Evolutionary conservation across 1,140 invertebrate species (phyloP), one percentile per base, ranked within the genome.

Genomic region (Lutraria rhynchaena): DNA sequence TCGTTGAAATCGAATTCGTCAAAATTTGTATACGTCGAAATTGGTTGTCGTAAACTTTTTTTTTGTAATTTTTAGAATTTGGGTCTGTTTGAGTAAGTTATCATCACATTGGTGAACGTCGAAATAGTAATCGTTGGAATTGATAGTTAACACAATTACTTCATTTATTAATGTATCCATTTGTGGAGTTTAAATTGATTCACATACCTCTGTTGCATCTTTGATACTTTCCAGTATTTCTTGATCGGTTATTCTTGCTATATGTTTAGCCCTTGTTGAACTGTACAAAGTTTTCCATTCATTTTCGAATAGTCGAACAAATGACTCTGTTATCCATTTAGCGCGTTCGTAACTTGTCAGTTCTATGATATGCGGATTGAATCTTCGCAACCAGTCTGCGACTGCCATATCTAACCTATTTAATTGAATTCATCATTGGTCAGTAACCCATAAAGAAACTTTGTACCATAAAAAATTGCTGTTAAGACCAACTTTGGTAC

Each of bases 311-410:
- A 67, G 9, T 9, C 29, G n/a, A 11, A 46, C n/a, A 1, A 67
- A 24, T 24, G 22, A 31, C 49, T 67, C 41, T 0, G 63, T 41
- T 17, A 67, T 1, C 15, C n/a, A 27, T 49, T 67, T 46, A 5
- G 63, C 37, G 49, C 24, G 63, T 37, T 67, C 31, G 41, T 46
- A 46, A 33, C 63, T 67, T 31, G 63, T 49, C 17, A 67, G 31
- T 31, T 67, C 63, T 46, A 46, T 15, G 17, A 49, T 19, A 31
- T 13, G n/a, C 7, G 63, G 37, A 17, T 24, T 46, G 27, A n/a
- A 46, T 31, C 24, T 27, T 27, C 31, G 63, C 19, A 67, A n/a
- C 63, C 63, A 67, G 5, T 11, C 22, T 31, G 44, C 15, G 19
- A 41, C 44, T 7, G 24, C 37, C 19, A 0, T 3, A 9, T 37